Conservation (phyloP, 2,888 invertebrate species). For the Mesopsocus fuscifrons region DNA sequence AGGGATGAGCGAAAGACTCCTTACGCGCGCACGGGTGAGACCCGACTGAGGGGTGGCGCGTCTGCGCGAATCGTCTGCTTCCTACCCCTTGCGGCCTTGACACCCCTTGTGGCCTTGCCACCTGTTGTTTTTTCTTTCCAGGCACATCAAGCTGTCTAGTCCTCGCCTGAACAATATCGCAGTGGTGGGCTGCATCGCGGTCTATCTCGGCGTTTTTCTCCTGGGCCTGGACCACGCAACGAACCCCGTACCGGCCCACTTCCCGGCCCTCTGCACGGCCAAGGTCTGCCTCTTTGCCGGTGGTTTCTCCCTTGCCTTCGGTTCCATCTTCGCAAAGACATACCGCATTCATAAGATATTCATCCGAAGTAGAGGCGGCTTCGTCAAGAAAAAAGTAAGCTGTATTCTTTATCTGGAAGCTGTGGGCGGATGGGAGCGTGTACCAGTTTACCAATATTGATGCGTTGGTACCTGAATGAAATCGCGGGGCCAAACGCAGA, state of each 20-base stretch:
- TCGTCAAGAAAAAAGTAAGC: conserved; percentile 63
- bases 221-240: conserved; percentile 71
- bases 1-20: too few relatives aligned
- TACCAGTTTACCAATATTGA: too few relatives aligned
- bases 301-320: conserved; percentile 80
- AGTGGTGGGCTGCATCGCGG: conserved; percentile 71
- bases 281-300: conserved; percentile 75
- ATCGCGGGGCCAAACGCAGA: too few relatives aligned
- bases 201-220: conserved; percentile 75
- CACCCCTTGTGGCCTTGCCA: too few relatives aligned
- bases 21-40: too few relatives aligned
- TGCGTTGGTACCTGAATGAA: too few relatives aligned
- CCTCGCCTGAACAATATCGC: conserved; percentile 85
- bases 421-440: too few relatives aligned
- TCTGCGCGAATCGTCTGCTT: too few relatives aligned
- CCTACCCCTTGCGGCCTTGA: too few relatives aligned
- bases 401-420: too few relatives aligned
- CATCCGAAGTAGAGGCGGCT: conserved; percentile 58
- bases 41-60: too few relatives aligned
- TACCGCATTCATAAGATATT: conserved; percentile 84
- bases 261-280: conserved; percentile 73
- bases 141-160: conserved; percentile 81
- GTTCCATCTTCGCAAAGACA: conserved; percentile 89
- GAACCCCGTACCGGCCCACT: conserved; percentile 45
- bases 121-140: too few relatives aligned